These are phyloP conservation scores for Drosophila austrosaltans DNA, from an alignment of 2,888 invertebrate genomes.

Conservation along the genomic window DNA sequence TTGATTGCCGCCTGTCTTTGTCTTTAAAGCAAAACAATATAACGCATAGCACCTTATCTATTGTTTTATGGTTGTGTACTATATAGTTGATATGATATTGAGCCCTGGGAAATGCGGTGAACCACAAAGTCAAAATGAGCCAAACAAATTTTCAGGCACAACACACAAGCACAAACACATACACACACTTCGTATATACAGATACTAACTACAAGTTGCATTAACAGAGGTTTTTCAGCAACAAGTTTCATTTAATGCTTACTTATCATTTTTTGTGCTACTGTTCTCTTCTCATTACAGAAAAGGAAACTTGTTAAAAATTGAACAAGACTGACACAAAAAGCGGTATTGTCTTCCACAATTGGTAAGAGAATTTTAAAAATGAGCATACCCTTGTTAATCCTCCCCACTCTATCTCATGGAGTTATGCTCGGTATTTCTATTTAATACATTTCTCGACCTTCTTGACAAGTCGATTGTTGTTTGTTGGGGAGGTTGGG, in stretches of 20 bases:
- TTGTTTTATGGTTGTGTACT: conserved; percentile 4
- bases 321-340: neutral
- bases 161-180: neutral
- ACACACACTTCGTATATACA: neutral
- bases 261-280: conserved; percentile 3
- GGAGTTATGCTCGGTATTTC: no score
- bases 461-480: neutral
- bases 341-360: conserved; percentile 5
- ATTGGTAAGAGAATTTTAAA: neutral
- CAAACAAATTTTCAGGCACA: conserved; percentile 6
- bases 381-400: neutral
- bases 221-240: neutral
- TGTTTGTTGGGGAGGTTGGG: neutral
- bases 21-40: no score
- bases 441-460: no score
- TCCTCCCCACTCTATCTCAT: neutral
- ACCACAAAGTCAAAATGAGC: conserved; percentile 27
- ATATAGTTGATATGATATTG: conserved; percentile 5
- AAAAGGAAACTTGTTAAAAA: conserved; percentile 1
- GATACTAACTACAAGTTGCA: neutral
- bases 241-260: conserved; percentile 4
- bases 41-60: neutral
- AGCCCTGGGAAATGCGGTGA: conserved; percentile 35
- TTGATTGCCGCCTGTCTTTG: no score
- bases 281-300: neutral